A percentile compares a stretch with the other conserved stretches of the same genome.
These are phyloP conservation scores for Anodontia alba DNA, from an alignment of 2,888 invertebrate species.

Conservation along the genomic window DNA sequence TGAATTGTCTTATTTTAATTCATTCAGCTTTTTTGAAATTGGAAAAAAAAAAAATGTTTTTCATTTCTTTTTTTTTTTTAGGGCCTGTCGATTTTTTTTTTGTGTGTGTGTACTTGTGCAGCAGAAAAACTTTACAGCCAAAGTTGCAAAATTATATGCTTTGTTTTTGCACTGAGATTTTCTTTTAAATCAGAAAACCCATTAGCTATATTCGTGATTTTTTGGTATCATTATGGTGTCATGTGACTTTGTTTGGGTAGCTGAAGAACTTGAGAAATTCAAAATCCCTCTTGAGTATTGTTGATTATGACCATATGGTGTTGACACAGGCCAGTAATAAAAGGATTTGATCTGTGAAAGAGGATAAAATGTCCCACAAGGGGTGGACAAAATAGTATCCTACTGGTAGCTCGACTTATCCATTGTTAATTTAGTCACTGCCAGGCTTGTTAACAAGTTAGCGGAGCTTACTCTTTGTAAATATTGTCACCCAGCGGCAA, in stretches of 20 bases:
- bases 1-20: no score
- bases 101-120: no score
- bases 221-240: neutral
- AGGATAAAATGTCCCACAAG: neutral
- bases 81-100: no score
- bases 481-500: slow-evolving; percentile 2
- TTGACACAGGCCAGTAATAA: slow-evolving; percentile 10
- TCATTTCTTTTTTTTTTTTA: no score
- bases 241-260: slow-evolving; percentile 5
- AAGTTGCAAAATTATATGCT: no score
- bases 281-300: slow-evolving; percentile 3
- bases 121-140: no score
- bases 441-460: neutral
- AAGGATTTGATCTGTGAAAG: slow-evolving; percentile 6
- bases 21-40: no score
- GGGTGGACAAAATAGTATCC: neutral
- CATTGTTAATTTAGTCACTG: neutral
- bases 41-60: no score
- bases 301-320: slow-evolving; percentile 13
- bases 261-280: neutral
- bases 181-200: no score
- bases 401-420: neutral
- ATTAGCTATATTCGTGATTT: no score
- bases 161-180: no score
- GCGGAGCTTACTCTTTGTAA: neutral